phyloP scores from a whole-genome alignment of 2,113 vertebrate species.

The Actinemys pallida region DNA sequence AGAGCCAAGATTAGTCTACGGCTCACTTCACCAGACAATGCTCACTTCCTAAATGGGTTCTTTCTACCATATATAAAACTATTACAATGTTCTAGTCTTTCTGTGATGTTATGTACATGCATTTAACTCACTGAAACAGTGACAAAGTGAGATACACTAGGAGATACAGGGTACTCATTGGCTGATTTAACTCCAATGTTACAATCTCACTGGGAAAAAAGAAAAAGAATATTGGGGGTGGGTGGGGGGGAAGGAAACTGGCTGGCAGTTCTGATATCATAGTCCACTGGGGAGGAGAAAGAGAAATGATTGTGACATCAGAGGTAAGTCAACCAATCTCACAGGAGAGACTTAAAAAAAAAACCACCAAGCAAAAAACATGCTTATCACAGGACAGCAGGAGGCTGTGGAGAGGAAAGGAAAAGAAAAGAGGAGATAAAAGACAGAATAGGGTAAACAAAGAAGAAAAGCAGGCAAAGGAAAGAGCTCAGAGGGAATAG shows the following conservation, averaged over 20 bases:
- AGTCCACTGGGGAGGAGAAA: background rate
- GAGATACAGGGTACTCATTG: background rate
- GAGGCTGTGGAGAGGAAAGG: background rate
- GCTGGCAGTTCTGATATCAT: background rate
- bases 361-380: background rate
- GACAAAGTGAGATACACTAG: background rate
- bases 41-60: background rate
- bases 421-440: background rate
- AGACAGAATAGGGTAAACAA: background rate
- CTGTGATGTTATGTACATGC: background rate
- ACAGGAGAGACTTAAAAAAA: background rate
- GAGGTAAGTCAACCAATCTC: background rate
- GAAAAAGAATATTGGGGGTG: background rate
- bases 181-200: constrained; percentile 1
- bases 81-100: background rate
- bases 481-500: background rate
- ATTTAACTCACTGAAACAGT: background rate
- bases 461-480: background rate
- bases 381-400: background rate
- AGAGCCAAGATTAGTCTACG: background rate
- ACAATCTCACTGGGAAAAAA: background rate
- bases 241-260: background rate
- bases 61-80: background rate
- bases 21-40: background rate
- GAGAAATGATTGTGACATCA: background rate